Evolutionary conservation across 2,888 invertebrate genomes (phyloP).

Genomic region (Holacanthella duospinosa): DNA sequence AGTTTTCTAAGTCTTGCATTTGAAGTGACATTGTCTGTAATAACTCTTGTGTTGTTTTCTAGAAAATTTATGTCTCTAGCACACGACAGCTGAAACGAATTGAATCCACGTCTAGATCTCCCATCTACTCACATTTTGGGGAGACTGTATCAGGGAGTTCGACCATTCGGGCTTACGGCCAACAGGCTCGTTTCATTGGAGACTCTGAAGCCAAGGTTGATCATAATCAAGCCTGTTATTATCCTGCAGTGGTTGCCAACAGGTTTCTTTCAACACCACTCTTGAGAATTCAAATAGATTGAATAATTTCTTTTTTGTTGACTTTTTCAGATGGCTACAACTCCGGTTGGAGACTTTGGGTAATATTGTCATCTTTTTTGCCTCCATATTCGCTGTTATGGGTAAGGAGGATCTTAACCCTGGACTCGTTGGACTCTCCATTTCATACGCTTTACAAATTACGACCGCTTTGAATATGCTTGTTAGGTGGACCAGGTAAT

Average conservation of each 20-base stretch:
- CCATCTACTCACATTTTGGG: conserved; percentile 53
- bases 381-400: conserved; percentile 84
- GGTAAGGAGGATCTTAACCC: conserved; percentile 58
- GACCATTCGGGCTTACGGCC: conserved; percentile 46
- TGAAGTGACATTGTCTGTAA: no score
- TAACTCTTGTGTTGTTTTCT: conserved; percentile 15
- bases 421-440: conserved; percentile 77
- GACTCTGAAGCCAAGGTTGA: conserved; percentile 50
- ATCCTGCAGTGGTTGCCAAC: conserved; percentile 47
- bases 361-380: conserved; percentile 86
- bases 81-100: conserved; percentile 49
- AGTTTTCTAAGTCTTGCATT: no score
- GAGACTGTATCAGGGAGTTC: conserved; percentile 60
- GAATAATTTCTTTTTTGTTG: no score
- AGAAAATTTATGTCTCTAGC: conserved; percentile 48
- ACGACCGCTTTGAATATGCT: conserved; percentile 44
- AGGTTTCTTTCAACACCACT: no score
- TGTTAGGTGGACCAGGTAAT: conserved; percentile 50
- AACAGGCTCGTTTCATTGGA: conserved; percentile 46
- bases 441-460: conserved; percentile 63
- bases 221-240: conserved; percentile 46
- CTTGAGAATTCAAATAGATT: no score
- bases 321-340: conserved; percentile 41
- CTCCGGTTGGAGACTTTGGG: conserved; percentile 59
- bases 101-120: conserved; percentile 48